Evolutionary conservation across 2,113 vertebrate species (phyloP).

Genomic region (Hippopotamus amphibius): DNA sequence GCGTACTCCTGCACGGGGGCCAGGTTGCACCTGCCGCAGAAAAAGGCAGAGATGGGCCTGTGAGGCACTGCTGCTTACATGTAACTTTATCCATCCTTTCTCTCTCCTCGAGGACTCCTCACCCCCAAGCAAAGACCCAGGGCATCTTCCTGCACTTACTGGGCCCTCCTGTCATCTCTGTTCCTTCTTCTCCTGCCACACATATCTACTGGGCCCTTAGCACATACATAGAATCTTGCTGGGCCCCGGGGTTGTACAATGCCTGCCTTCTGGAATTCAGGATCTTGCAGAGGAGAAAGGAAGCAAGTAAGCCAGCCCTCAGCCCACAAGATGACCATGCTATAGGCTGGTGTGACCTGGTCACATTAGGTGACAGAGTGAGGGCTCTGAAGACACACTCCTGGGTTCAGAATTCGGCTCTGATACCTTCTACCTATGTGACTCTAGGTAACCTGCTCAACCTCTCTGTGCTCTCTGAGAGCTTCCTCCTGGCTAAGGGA

Average conservation of each 20-base stretch:
- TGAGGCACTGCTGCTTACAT: fast-evolving
- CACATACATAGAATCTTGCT: not conserved
- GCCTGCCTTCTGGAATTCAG: not conserved
- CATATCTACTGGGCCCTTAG: not conserved
- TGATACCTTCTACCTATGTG: not conserved
- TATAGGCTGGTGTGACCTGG: not conserved
- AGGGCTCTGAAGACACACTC: not conserved
- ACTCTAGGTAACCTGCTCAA: not conserved
- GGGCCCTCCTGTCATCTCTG: not conserved
- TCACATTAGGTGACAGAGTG: not conserved
- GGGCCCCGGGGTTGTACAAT: not conserved
- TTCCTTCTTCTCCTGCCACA: not conserved
- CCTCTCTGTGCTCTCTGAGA: not conserved
- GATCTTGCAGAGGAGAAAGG: not conserved
- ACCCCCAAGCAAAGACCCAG: not conserved
- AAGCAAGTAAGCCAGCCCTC: not conserved
- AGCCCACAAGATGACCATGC: fast-evolving
- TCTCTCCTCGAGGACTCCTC: not conserved
- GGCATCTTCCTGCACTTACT: too few species aligned
- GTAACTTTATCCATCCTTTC: not conserved
- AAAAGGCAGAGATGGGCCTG: not conserved
- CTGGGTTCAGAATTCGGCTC: not conserved
- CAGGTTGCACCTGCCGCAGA: conserved; percentile 92
- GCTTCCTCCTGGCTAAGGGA: not conserved
- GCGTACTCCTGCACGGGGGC: conserved; percentile 95